A percentile compares a stretch with the other conserved stretches of the same genome.
These are phyloP conservation scores for Pungitius pungitius DNA, from an alignment of 2,113 vertebrate species.

Conservation along the genomic window DNA sequence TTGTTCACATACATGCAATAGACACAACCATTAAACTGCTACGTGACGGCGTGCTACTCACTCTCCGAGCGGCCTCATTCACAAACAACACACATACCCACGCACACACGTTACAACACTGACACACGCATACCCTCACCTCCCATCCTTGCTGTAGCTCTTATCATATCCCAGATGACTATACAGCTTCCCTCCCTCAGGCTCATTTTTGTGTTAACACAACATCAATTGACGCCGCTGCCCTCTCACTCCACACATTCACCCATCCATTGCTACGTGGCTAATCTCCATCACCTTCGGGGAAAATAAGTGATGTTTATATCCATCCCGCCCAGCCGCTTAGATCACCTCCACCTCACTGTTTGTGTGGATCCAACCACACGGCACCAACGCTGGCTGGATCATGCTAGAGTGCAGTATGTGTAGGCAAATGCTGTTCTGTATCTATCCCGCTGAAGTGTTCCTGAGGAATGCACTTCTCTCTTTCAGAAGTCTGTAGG, in stretches of 20 bases:
- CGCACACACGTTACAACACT: conserved; percentile 23
- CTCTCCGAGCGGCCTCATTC: conserved; percentile 37
- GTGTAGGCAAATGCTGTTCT: conserved; percentile 11
- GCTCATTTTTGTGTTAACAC: conserved; percentile 70
- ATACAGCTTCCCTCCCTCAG: conserved; percentile 52
- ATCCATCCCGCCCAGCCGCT: conserved; percentile 32
- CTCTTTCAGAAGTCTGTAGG: background rate
- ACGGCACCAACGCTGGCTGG: background rate
- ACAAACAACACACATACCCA: conserved; percentile 36
- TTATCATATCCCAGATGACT: conserved; percentile 57
- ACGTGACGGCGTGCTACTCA: conserved; percentile 11
- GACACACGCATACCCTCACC: conserved; percentile 25
- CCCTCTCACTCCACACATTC: conserved; percentile 49
- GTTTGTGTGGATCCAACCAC: conserved; percentile 17
- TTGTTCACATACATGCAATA: background rate
- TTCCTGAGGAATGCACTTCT: background rate
- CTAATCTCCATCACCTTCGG: conserved; percentile 62
- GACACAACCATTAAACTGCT: background rate
- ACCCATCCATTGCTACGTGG: conserved; percentile 18
- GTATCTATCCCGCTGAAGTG: conserved; percentile 1
- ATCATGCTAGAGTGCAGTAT: background rate
- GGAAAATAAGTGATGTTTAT: conserved; percentile 63
- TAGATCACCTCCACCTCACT: conserved; percentile 42
- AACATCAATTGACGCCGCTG: conserved; percentile 61
- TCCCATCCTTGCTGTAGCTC: conserved; percentile 48